Base-by-base conservation (phyloP, 2,797 vertebrate species). In the Channa striata region DNA sequence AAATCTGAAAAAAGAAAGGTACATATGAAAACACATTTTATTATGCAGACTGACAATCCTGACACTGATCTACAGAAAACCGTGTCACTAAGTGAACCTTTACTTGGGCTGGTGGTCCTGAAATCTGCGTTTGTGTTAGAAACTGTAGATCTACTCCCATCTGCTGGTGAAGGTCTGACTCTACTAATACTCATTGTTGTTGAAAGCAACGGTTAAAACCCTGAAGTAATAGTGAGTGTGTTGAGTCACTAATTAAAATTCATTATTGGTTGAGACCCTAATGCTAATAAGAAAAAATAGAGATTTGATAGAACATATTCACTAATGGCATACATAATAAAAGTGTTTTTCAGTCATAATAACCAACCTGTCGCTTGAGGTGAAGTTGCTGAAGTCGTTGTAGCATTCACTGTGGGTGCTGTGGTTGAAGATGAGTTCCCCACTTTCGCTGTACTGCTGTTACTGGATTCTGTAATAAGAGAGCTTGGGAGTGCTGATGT, bases 291-390 rank as follows among this genome's bases (percentile, higher is more conserved):
- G 42, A n/a, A 14, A 30, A 30, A 30, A 3, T 30, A 6, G 4
- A 30, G 25, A 30, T 30, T 30, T 3, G 2, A 30, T 30, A 30
- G 25, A 30, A 30, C 6, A 30, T 17, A 17, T 43, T 16, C 16
- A 43, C 5, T 6, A 17, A 1, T 42, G 16, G n/a, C 8, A 10
- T 44, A 10, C 4, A 10, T 8, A 44, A 19, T 11, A 9, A 8
- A 44, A n/a, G 17, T 19, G 3, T 44, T 44, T 44, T 8, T 30
- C 25, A 40, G 14, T 42, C 10, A 17, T 25, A 33, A 33, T 59
- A 50, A 51, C 73, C 23, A 48, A 81, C 78, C 73, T 77, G 68
- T 43, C 61, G 11, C 10, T 30, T 51, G 40, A 19, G 70, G 51
- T 20, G n/a, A n/a, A n/a, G n/a, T n/a, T n/a, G 12, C 44, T 60